Evolutionary conservation across 2,888 invertebrate species (phyloP), one percentile per base, ranked within the genome.

Genomic region (Amphipoea oculea): DNA sequence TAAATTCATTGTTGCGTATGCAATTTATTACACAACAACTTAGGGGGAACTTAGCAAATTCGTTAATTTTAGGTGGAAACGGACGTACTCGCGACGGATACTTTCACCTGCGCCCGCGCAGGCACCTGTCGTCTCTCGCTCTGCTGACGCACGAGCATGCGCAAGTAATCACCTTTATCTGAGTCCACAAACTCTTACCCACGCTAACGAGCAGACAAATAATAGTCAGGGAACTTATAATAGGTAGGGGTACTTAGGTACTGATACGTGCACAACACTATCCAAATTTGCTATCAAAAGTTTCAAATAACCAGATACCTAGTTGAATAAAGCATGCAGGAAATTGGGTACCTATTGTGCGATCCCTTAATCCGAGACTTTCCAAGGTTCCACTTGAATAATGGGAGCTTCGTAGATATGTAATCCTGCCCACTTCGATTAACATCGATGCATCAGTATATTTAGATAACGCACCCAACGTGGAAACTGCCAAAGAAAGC

Each of bases 81-180:
- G 96, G 96, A 96, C 95, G 95, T 90, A 89, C 88, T 89, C 87
- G 87, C 91, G 90, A 86, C 92, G 91, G 88, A 90, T 89, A 95
- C 96, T 96, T 96, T 96, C 96, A 95, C 96, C 94, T 91, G 93
- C 92, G 89, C 81, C 81, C 78, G 88, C 89, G 90, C 81, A 85
- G 82, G 85, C 93, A 92, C 92, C 93, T 92, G 93, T 90, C 91
- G 88, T 83, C 80, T 85, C 85, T 86, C 91, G 88, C 92, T 91
- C 92, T 92, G 76, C 45, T 92, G 93, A 88, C 90, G 89, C 91
- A 89, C 89, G 86, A 89, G 85, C 86, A 73, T 70, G 75, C 74
- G 17, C 82, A 78, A 76, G 77, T 86, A 88, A 92, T 88, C 85
- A 87, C 81, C 77, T 88, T 86, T 86, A 89, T 89, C 87, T 86